Evolutionary conservation across 2,888 invertebrate genomes (phyloP), one percentile per base, ranked within the genome.

Genomic region (Candidula unifasciata): DNA sequence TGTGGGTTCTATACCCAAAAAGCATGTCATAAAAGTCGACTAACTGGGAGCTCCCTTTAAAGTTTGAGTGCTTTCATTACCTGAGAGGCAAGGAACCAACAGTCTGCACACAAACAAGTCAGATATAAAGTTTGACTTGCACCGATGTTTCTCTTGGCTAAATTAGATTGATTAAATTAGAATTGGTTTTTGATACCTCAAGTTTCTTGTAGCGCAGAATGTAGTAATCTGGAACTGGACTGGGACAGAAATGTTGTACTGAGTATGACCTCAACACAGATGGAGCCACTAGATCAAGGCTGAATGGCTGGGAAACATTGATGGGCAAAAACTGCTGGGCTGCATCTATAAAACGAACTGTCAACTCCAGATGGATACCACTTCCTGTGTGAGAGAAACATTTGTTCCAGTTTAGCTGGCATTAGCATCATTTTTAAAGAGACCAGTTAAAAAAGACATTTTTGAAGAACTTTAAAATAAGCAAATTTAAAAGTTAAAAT

Each of bases 171-270:
- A n/a, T n/a, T n/a, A n/a, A n/a, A n/a, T 18, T 68, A 68, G 68
- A 24, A 10, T n/a, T n/a, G 10, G 10, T 37, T 27, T 24, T 54
- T 27, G 86, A 87, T 87, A 93, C 93, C 89, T 90, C 87, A 80
- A 91, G 91, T 81, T 90, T 89, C 16, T 87, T 87, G 69, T 91
- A 89, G 52, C 89, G 87, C 52, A 93, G 90, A 80, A 91, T 88
- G 86, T 93, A 92, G 85, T 92, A 89, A 69, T 90, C 89, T 8
- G 93, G 93, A 1, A 93, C 88, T 3, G 93, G 93, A 80, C 89
- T 91, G 8, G 91, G 91, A 86, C 93, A 93, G 85, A 91, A 91
- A 57, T 88, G 89, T 21, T 89, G 86, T 6, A 90, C 78, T 16
- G 89, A 85, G 30, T 87, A 85, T 16, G 83, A 88, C 84, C 54